These are phyloP conservation scores for Drosophila busckii DNA, from an alignment of 1,140 invertebrate species.

Conservation along the genomic window DNA sequence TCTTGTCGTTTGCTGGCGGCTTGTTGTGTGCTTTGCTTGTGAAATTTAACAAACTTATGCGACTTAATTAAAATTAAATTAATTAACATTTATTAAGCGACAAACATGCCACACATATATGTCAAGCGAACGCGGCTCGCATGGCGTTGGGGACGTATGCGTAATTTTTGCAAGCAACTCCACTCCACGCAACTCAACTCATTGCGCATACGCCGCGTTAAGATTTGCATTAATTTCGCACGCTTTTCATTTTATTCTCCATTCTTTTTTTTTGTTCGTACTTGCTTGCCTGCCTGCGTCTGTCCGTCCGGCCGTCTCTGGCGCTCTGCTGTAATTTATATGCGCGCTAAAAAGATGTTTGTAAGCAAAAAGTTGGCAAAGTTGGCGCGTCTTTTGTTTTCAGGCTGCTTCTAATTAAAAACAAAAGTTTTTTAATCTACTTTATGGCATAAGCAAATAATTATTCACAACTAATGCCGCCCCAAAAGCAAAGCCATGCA, in stretches of 20 bases:
- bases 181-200: conserved; percentile 13
- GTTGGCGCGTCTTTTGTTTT: conserved; percentile 56
- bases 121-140: no score
- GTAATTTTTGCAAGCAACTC: conserved; percentile 35
- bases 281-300: conserved; percentile 8
- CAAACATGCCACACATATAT: neutral
- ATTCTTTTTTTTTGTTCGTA: conserved; percentile 31
- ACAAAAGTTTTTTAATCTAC: conserved; percentile 75
- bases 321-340: conserved; percentile 56
- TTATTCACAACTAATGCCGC: conserved; percentile 57
- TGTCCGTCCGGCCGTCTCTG: conserved; percentile 23
- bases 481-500: conserved; percentile 31
- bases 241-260: conserved; percentile 51
- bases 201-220: conserved; percentile 60
- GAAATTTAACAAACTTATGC: conserved; percentile 54
- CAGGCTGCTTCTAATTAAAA: conserved; percentile 69
- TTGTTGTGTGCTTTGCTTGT: conserved; percentile 25
- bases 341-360: conserved; percentile 47
- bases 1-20: conserved; percentile 9
- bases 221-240: conserved; percentile 65
- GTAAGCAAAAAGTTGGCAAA: conserved; percentile 60
- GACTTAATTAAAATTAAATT: conserved; percentile 68
- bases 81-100: conserved; percentile 41
- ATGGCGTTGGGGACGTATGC: conserved; percentile 44
- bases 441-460: conserved; percentile 71